A percentile compares a stretch with the other conserved stretches of the same genome.
Conservation (phyloP, 2,888 invertebrate species). For the Lepidonotus clava region DNA sequence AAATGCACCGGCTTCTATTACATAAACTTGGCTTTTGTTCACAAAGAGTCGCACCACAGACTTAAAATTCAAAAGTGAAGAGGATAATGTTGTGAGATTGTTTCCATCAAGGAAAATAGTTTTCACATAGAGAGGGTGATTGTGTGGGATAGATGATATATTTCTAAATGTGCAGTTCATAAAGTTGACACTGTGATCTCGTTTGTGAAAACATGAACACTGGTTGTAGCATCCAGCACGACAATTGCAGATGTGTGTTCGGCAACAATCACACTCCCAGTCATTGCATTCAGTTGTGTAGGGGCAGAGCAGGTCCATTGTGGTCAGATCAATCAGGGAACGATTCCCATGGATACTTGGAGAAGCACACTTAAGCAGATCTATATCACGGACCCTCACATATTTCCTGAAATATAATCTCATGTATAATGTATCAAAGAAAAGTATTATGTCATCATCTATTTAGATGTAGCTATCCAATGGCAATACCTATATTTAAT, state of each 20-base stretch:
- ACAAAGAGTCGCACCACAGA: not conserved
- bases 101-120: not conserved
- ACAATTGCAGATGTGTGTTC: not conserved
- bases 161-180: not conserved
- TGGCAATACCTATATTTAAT: no score
- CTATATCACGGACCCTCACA: no score
- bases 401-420: no score
- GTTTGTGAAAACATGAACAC: not conserved
- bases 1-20: not conserved
- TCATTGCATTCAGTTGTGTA: not conserved
- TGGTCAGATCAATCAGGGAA: not conserved
- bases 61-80: not conserved
- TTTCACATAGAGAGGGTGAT: not conserved
- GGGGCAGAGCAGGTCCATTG: not conserved
- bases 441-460: no score
- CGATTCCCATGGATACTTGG: not conserved
- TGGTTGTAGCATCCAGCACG: not conserved
- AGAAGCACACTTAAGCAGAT: not conserved
- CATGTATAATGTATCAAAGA: no score
- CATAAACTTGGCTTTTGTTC: not conserved
- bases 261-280: not conserved
- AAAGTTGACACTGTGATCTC: not conserved
- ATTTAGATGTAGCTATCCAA: no score
- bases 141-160: not conserved
- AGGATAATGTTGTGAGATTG: not conserved